These are phyloP conservation scores for Teinopalpus imperialis DNA, from an alignment of 2,888 invertebrate genomes.

Conservation along the genomic window DNA sequence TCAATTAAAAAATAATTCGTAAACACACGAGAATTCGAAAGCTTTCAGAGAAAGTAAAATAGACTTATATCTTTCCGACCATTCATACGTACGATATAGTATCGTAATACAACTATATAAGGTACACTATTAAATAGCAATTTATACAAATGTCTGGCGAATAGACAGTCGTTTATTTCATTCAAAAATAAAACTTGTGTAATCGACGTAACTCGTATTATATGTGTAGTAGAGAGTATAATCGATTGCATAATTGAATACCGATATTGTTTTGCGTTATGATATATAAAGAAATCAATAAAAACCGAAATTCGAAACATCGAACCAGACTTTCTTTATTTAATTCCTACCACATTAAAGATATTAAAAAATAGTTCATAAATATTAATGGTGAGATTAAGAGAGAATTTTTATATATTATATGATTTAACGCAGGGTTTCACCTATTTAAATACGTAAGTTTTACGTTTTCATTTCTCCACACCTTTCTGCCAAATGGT, in stretches of 20 bases:
- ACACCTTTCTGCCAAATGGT: no score
- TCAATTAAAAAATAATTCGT: not conserved
- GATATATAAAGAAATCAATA: not conserved
- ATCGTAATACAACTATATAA: constrained; percentile 4
- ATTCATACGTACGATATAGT: not conserved
- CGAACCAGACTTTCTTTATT: constrained; percentile 5
- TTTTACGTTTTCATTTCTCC: no score
- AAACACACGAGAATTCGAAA: constrained; percentile 41
- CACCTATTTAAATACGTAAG: no score
- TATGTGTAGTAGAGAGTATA: constrained; percentile 30
- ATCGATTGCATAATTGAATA: constrained; percentile 30
- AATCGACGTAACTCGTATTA: constrained; percentile 33
- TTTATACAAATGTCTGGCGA: not conserved
- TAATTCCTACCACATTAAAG: no score
- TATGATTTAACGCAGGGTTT: no score
- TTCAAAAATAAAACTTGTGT: constrained; percentile 27
- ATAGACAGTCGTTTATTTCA: constrained; percentile 1
- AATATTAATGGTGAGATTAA: not conserved
- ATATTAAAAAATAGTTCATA: no score
- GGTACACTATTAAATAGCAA: constrained; percentile 7
- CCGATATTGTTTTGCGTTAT: constrained; percentile 3
- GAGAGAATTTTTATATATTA: no score
- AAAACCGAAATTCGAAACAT: no score
- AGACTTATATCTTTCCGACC: constrained; percentile 30
- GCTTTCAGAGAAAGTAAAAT: constrained; percentile 54